Percentiles rank a stretch among this genome's conserved stretches.
Evolutionary conservation across 2,113 vertebrate species (phyloP).

Genomic region (Oreochromis niloticus): DNA sequence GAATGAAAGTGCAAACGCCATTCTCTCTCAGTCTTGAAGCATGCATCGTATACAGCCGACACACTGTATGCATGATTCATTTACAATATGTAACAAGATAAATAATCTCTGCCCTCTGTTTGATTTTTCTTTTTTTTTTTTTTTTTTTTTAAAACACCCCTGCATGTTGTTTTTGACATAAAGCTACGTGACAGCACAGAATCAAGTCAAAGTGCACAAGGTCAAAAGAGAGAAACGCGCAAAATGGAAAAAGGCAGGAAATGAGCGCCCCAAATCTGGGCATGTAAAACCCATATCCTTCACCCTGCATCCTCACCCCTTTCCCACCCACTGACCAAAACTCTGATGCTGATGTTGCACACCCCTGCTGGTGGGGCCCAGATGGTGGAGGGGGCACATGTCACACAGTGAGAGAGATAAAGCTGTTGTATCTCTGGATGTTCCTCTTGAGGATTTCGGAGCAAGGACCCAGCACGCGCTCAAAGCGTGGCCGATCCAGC

Average conservation of each 20-base stretch:
- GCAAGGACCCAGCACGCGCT: conserved; percentile 92
- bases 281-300: conserved; percentile 25
- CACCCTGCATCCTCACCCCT: conserved; percentile 10
- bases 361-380: conserved; percentile 38
- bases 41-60: conserved; percentile 61
- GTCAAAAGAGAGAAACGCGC: conserved; percentile 39
- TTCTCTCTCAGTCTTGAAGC: conserved; percentile 12
- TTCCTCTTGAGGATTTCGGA: conserved; percentile 97
- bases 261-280: conserved; percentile 26
- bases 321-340: conserved; percentile 31
- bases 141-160: not conserved
- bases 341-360: conserved; percentile 43
- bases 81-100: conserved; percentile 1
- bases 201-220: conserved; percentile 77
- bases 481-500: conserved; percentile 93
- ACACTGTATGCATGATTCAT: conserved; percentile 49
- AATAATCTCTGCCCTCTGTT: not conserved
- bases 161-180: conserved; percentile 57
- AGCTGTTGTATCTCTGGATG: conserved; percentile 98
- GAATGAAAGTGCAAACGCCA: conserved; percentile 32
- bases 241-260: conserved; percentile 59
- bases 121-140: not conserved
- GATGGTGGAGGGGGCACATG: not conserved
- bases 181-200: conserved; percentile 74
- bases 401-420: conserved; percentile 96